Evolutionary conservation across 2,797 vertebrate species (phyloP).

Genomic region (Halcyon badia): DNA sequence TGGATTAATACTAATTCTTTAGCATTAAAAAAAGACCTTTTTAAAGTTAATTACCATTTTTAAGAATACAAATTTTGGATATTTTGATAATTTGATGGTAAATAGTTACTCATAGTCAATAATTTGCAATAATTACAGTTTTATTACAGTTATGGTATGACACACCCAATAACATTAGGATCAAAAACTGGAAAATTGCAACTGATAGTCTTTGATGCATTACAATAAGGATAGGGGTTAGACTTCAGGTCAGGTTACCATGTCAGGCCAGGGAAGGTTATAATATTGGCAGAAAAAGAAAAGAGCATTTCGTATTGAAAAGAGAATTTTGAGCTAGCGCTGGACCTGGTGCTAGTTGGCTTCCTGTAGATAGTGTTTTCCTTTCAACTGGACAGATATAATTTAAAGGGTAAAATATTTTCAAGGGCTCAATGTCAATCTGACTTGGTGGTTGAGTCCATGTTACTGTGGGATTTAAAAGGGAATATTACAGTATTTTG

Average conservation of each 20-base stretch:
- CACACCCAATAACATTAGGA: neutral
- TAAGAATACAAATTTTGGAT: neutral
- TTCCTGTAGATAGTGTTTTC: neutral
- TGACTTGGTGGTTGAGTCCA: neutral
- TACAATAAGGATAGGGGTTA: neutral
- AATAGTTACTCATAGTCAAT: neutral
- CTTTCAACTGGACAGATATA: neutral
- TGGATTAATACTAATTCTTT: neutral
- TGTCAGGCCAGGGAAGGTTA: neutral
- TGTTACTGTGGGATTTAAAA: neutral
- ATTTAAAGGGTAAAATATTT: neutral
- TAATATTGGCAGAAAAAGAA: neutral
- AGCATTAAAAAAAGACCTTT: neutral
- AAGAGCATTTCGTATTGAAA: neutral
- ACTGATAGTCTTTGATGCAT: neutral
- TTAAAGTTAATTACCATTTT: neutral
- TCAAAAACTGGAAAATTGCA: neutral
- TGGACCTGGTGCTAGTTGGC: neutral
- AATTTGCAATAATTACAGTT: neutral
- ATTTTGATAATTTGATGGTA: neutral
- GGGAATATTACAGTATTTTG: neutral
- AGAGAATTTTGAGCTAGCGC: neutral
- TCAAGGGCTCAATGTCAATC: neutral
- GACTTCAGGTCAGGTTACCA: neutral
- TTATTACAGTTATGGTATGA: neutral